Evolutionary conservation across 2,888 invertebrate species (phyloP).

Genomic region (Steinernema carpocapsae): DNA sequence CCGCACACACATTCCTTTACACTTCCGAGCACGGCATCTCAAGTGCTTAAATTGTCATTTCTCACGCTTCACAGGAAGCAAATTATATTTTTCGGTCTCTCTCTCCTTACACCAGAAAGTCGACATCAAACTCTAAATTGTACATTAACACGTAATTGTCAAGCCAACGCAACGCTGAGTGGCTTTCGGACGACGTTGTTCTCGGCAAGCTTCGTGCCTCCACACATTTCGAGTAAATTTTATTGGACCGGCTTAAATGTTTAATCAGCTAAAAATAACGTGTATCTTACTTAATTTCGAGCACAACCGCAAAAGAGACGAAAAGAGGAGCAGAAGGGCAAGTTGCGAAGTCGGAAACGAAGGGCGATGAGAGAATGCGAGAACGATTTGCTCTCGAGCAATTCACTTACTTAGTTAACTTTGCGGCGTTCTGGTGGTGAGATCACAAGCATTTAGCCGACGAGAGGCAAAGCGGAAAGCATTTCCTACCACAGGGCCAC

Average conservation of each 20-base stretch:
- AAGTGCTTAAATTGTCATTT: slow-evolving; percentile 2
- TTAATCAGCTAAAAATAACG: slow-evolving; percentile 8
- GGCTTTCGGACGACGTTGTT: neutral
- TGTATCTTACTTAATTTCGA: slow-evolving; percentile 5
- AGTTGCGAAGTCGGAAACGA: too few species aligned
- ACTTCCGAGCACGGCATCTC: neutral
- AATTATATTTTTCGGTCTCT: slow-evolving; percentile 16
- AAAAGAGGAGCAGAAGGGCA: too few species aligned
- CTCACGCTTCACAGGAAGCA: slow-evolving; percentile 11
- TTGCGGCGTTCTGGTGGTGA: slow-evolving; percentile 33
- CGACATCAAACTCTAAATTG: neutral
- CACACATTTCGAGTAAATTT: neutral
- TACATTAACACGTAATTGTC: slow-evolving; percentile 25
- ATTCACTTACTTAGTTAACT: slow-evolving; percentile 35
- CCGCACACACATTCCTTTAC: too few species aligned
- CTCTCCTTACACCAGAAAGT: neutral
- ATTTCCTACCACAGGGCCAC: slow-evolving; percentile 20
- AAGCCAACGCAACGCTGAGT: neutral
- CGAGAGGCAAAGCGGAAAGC: slow-evolving; percentile 25
- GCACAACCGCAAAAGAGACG: slow-evolving; percentile 1
- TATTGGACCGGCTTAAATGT: slow-evolving; percentile 7
- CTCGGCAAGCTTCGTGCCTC: neutral
- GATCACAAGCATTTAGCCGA: slow-evolving; percentile 10
- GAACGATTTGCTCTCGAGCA: slow-evolving; percentile 31
- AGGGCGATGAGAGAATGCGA: neutral